Evolutionary conservation across 1,140 invertebrate species (phyloP).

Genomic region (Choristoneura fumiferana): DNA sequence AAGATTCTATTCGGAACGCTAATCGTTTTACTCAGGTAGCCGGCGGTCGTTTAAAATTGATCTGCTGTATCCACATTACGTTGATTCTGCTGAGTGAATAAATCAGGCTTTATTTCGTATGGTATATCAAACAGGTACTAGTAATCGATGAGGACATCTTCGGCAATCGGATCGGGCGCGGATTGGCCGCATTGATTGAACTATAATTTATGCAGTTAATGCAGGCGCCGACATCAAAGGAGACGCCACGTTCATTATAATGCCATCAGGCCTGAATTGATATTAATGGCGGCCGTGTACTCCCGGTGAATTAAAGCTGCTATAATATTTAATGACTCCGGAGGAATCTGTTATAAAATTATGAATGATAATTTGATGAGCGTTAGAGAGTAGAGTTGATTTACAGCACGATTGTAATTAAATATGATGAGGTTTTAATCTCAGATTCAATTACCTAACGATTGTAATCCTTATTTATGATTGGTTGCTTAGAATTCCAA

Average conservation of each 20-base stretch:
- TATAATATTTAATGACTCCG: conserved; percentile 8
- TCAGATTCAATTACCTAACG: neutral
- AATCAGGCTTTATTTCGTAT: conserved; percentile 11
- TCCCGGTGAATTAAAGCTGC: conserved; percentile 19
- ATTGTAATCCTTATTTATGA: neutral
- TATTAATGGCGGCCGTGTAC: conserved; percentile 29
- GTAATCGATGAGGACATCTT: conserved; percentile 5
- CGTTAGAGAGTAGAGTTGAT: neutral
- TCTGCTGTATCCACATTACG: neutral
- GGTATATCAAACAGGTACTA: neutral
- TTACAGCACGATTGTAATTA: conserved; percentile 7
- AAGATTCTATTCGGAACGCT: neutral
- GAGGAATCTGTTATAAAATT: neutral
- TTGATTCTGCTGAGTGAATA: neutral
- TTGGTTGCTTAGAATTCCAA: neutral
- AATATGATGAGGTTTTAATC: conserved; percentile 17
- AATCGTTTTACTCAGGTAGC: conserved; percentile 2
- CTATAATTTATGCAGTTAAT: neutral
- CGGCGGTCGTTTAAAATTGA: neutral
- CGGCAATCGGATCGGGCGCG: conserved; percentile 5
- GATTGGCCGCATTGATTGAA: conserved; percentile 16
- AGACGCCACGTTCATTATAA: conserved; percentile 33
- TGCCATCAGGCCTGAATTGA: conserved; percentile 36
- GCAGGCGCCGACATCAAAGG: conserved; percentile 27
- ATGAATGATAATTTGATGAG: conserved; percentile 8